phyloP scores from a whole-genome alignment of 2,888 invertebrate species.

The Diloba caeruleocephala region DNA sequence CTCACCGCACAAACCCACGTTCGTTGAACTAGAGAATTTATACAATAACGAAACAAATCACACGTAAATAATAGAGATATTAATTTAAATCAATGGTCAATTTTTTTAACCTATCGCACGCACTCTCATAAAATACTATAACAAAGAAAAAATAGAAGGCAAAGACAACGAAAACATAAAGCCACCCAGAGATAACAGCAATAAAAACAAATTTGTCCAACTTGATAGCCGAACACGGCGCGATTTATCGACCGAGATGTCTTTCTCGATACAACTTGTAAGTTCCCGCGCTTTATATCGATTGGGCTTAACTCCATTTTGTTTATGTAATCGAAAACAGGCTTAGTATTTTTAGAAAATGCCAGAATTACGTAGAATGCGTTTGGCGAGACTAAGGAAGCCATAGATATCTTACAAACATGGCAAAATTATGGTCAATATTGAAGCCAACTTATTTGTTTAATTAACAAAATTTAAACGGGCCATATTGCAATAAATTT shows the following conservation, averaged over 20 bases:
- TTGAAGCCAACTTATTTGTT: too few relatives aligned
- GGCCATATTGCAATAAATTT: too few relatives aligned
- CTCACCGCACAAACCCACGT: slow-evolving; percentile 8
- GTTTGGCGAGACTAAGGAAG: slow-evolving; percentile 18
- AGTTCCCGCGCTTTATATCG: slow-evolving; percentile 62
- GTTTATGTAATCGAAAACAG: slow-evolving; percentile 54
- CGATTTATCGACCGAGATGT: slow-evolving; percentile 85
- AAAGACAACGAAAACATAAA: slow-evolving; percentile 72
- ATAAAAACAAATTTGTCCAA: slow-evolving; percentile 84
- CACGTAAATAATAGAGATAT: slow-evolving; percentile 54
- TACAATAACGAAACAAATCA: slow-evolving; percentile 25
- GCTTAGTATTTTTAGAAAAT: slow-evolving; percentile 30
- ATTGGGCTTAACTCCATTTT: slow-evolving; percentile 63
- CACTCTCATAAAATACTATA: slow-evolving; percentile 50
- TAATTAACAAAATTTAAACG: too few relatives aligned
- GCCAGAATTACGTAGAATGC: slow-evolving; percentile 29
- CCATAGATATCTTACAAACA: slow-evolving; percentile 4
- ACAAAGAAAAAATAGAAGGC: slow-evolving; percentile 60
- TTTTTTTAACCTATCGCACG: slow-evolving; percentile 47
- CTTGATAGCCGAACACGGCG: slow-evolving; percentile 77
- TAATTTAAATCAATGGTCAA: slow-evolving; percentile 47
- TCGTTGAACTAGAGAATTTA: slow-evolving; percentile 24
- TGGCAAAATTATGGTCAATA: too few relatives aligned
- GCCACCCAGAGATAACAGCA: slow-evolving; percentile 85
- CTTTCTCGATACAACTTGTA: slow-evolving; percentile 77